These are phyloP conservation scores for Tringa solitaria DNA, from an alignment of 2,113 vertebrate species.

Conservation along the genomic window DNA sequence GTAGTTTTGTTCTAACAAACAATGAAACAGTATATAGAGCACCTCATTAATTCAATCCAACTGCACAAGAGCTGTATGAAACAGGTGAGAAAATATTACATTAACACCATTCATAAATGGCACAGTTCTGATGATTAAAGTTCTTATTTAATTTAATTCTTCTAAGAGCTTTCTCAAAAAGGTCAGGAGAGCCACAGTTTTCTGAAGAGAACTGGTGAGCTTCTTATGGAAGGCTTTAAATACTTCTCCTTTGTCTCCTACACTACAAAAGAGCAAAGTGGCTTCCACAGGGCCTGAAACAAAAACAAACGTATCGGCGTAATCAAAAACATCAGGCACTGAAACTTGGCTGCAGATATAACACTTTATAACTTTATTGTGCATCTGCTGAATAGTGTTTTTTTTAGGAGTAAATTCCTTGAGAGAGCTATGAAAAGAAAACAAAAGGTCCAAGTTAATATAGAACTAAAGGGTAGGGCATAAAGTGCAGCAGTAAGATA, in stretches of 20 bases:
- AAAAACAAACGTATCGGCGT: neutral
- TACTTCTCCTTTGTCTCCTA: neutral
- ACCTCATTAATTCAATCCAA: neutral
- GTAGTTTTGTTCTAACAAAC: neutral
- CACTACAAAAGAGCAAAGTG: neutral
- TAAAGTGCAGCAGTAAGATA: neutral
- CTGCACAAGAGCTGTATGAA: neutral
- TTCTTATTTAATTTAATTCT: neutral
- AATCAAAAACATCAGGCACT: neutral
- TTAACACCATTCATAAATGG: neutral
- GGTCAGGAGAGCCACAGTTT: neutral
- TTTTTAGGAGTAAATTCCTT: neutral
- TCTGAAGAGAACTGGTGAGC: conserved; percentile 1
- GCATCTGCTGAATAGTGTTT: neutral
- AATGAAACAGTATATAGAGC: neutral
- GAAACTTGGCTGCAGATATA: neutral
- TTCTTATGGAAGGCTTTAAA: neutral
- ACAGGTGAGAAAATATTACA: conserved; percentile 26
- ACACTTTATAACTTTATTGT: neutral
- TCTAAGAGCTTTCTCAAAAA: conserved; percentile 18
- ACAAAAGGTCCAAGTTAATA: neutral
- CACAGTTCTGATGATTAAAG: neutral
- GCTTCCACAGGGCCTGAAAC: neutral
- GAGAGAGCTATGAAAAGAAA: neutral
- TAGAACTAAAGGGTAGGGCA: neutral